Conservation (phyloP, 2,797 vertebrate genomes). For the Channallabes apus region DNA sequence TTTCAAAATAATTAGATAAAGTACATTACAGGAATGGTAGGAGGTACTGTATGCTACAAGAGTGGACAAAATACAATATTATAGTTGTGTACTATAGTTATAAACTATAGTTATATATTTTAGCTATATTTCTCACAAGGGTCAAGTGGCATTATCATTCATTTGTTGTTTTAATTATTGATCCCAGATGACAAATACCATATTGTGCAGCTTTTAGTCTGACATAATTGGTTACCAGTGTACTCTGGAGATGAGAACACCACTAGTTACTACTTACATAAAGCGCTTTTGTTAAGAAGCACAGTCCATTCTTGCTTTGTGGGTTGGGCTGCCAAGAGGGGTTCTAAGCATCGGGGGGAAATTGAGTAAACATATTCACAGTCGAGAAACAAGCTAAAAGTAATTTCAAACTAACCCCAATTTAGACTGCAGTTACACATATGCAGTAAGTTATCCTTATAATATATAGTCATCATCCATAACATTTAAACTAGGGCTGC, state of each 20-base stretch:
- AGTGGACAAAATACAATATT: background rate
- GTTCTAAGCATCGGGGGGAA: background rate
- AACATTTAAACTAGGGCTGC: too few relatives aligned
- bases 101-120: background rate
- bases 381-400: background rate
- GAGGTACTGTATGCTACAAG: too few relatives aligned
- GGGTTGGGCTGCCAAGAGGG: background rate
- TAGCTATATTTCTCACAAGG: background rate
- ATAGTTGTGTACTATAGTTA: background rate
- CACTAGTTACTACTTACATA: conserved; percentile 14
- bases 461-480: too few relatives aligned
- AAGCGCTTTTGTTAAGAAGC: conserved; percentile 27
- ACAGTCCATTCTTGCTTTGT: background rate
- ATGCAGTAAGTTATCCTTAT: background rate
- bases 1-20: background rate
- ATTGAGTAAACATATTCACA: conserved; percentile 19
- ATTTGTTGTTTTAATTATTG: background rate
- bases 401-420: background rate
- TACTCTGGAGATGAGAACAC: background rate
- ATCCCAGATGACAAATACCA: background rate
- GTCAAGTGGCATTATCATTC: background rate
- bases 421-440: background rate
- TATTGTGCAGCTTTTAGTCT: background rate
- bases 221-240: conserved; percentile 2
- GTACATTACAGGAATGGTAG: background rate